Conservation (phyloP, 2,113 vertebrate genomes). For the Podarcis raffonei region DNA sequence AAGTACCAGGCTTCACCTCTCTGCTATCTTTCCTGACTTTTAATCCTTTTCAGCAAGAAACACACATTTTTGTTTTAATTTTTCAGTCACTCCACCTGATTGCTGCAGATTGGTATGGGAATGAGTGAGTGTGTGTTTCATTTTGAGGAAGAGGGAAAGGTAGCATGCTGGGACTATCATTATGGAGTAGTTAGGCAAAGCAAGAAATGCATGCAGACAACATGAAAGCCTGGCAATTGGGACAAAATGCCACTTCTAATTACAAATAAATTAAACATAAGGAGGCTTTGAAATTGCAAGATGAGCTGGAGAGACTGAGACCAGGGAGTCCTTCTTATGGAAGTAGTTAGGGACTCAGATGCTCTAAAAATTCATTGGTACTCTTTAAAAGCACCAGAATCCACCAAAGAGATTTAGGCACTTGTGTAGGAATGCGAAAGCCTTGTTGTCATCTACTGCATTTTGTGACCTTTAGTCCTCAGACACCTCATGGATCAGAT, state of each 20-base stretch:
- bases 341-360: neutral
- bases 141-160: constrained; percentile 2
- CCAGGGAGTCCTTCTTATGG: neutral
- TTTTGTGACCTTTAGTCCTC: neutral
- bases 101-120: neutral
- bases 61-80: neutral
- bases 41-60: neutral
- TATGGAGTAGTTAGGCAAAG: constrained; percentile 28
- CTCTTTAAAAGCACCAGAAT: neutral
- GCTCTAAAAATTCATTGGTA: neutral
- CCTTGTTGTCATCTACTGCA: too few species aligned
- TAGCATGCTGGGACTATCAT: constrained; percentile 42
- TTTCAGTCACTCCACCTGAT: neutral
- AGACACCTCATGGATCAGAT: neutral
- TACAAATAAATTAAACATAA: constrained; percentile 59
- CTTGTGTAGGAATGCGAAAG: neutral
- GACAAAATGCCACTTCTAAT: constrained; percentile 34
- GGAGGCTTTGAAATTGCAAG: neutral
- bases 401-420: neutral
- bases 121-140: constrained; percentile 4
- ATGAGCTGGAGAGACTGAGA: neutral
- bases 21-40: neutral
- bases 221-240: constrained; percentile 5
- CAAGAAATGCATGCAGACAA: constrained; percentile 42
- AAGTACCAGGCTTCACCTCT: constrained; percentile 29